Base-by-base conservation (phyloP, 2,888 invertebrate genomes). In the Prenolepis imparis region DNA sequence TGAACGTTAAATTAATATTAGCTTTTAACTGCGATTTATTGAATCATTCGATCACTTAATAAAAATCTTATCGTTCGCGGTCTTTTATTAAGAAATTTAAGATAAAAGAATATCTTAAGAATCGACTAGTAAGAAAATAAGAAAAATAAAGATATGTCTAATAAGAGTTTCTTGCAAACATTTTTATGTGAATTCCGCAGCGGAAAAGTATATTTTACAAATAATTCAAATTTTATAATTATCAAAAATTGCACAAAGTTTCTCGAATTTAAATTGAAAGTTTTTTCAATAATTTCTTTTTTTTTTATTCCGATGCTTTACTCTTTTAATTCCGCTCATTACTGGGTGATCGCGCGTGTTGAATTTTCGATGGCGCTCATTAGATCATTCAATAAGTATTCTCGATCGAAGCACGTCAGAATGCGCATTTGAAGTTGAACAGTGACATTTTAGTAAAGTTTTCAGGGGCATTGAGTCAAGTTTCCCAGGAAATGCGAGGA, bases 401-500 rank as follows among this genome's bases (percentile, higher is more conserved):
- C 21, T 21, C n/a, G 12, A 63, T 64, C 63, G 21, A 63, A 11
- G 9, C 11, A 3, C 3, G 3, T 28, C 21, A 48, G 36, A 0
- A 24, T 36, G 36, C n/a, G 48, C 36, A 52, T 21, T 64, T 21
- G 48, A 36, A 48, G 36, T 36, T 63, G 11, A 75, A 61, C 9
- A 64, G 15, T 3, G 48, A 63, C 36, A 36, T 63, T 64, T 48
- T 75, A 6, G 21, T 5, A 9, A 61, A 75, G 36, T 64, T 55
- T 24, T 48, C n/a, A n/a, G 9, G 36, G 9, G 12, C 21, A n/a
- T 21, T 9, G n/a, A n/a, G 32, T 61, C 44, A 63, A 21, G 63
- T 74, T 75, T 6, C 4, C n/a, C 9, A 28, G 63, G 11, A 36
- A 15, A 18, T 24, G 21, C 36, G 21, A 44, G 44, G 9, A 8